Base-by-base conservation (phyloP, 2,797 vertebrate genomes). In the Leptodactylus fallax region DNA sequence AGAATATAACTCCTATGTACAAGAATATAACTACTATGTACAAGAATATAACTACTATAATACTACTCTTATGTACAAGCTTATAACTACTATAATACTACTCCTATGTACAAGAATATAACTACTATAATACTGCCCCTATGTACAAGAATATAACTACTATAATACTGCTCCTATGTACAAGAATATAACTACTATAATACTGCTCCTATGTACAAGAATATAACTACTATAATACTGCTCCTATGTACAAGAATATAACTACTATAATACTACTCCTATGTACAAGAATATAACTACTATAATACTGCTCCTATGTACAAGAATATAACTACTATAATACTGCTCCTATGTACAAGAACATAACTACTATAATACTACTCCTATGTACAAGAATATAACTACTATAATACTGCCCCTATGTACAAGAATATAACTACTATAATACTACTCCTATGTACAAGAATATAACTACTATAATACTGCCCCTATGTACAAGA, bases 31-130 rank as follows among this genome's bases (percentile, higher is more conserved):
- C 21, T 63, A 63, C 61, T 63, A 58, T 58, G 56, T 58, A 58
- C 56, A 58, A 16, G 56, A 58, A 58, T 58, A 58, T 58, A 58
- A 58, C 56, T 58, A 58, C 56, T 58, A 58, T 58, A 58, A 14
- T 60, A 60, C 58, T 65, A 21, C 63, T 5, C 63, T n/a, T 67
- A 67, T 67, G 23, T 67, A 67, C 63, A 25, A 67, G 63, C 25
- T 25, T 67, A 67, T 67, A 67, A 67, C 63, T 67, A 67, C 63
- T 67, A 67, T 67, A 67, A 67, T 67, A 67, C 63, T 67, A n/a
- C 63, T 14, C 63, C 63, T 67, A 67, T 67, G 11, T 63, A 63
- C 8, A 63, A 63, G 61, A 63, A 63, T 63, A 63, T 63, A 23
- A 63, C 61, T 63, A 63, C 61, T 63, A 63, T 60, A 60, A 63